Evolutionary conservation across 1,140 invertebrate genomes (phyloP), one percentile per base, ranked within the genome.

Genomic region (Diachasmimorpha longicaudata): DNA sequence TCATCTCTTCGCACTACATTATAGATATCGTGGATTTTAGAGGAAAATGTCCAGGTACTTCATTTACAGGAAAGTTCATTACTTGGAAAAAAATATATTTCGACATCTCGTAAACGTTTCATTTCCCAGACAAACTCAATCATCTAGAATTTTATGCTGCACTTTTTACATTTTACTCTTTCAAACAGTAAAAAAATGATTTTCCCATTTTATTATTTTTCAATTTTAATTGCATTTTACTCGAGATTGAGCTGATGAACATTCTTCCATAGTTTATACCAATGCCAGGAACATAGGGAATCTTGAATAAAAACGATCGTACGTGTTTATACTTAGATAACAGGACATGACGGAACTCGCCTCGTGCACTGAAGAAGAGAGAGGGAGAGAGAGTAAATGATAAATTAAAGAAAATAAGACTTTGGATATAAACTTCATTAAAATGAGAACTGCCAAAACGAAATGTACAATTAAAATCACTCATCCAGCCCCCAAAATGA

Each of bases 391-490:
- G 39, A 42, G 39, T 55, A 55, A 55, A 55, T 21, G 48, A 42
- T 42, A 55, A 55, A 55, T n/a, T 55, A 21, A 55, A 19, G n/a
- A 55, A 19, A 55, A 1, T 55, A 14, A 55, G n/a, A 55, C 48
- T 16, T 55, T 55, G n/a, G 48, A 19, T 55, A n/a, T 19, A 55
- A 55, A 42, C 39, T 42, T 42, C 48, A 55, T 55, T 16, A 55
- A 21, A 55, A 55, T 42, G 48, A 55, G n/a, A 55, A 55, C 48
- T 55, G 48, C 48, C 48, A 55, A 14, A 55, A 19, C n/a, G 19
- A 55, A 55, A 55, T 55, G 48, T 55, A 55, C 48, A 55, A 55
- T 55, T 55, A 55, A 55, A 55, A 55, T 55, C 48, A 55, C 19
- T 55, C 48, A 55, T 55, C 48, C 48, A 55, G 9, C 48, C 48